Evolutionary conservation across 2,113 vertebrate species (phyloP).

Genomic region (Sphaerodactylus townsendi): DNA sequence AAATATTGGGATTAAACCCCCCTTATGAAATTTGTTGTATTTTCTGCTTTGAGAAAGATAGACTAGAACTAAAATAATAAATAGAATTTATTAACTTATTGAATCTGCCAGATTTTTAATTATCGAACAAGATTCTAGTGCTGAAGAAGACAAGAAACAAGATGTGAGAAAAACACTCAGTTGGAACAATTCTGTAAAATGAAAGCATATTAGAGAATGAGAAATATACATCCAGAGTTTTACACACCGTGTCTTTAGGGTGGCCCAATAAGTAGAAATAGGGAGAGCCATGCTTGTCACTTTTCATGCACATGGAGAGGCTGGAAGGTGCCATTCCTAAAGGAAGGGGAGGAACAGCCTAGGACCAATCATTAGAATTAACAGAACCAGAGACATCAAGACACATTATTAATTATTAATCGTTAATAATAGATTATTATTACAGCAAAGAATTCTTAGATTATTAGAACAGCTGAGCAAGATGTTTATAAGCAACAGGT

Average conservation of each 20-base stretch:
- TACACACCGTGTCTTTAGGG: slow-evolving; percentile 99
- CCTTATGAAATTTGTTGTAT: slow-evolving; percentile 2
- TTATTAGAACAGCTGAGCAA: slow-evolving; percentile 75
- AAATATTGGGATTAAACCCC: not conserved
- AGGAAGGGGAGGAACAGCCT: slow-evolving; percentile 99
- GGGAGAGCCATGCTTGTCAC: slow-evolving; percentile 99
- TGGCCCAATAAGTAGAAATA: slow-evolving; percentile 99
- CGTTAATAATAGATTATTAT: slow-evolving; percentile 61
- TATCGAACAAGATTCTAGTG: slow-evolving; percentile 17
- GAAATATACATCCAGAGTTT: slow-evolving; percentile 88
- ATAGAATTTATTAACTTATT: too few relatives aligned
- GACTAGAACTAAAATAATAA: too few relatives aligned
- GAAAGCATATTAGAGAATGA: slow-evolving; percentile 76
- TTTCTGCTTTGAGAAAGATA: too few relatives aligned
- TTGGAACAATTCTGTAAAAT: slow-evolving; percentile 70
- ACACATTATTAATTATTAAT: slow-evolving; percentile 72
- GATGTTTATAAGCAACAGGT: slow-evolving; percentile 70
- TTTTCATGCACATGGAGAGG: slow-evolving; percentile 99
- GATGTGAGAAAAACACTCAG: slow-evolving; percentile 54
- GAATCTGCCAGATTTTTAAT: slow-evolving; percentile 11
- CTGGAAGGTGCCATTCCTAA: slow-evolving; percentile 99
- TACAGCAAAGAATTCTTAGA: slow-evolving; percentile 83
- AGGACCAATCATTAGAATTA: slow-evolving; percentile 99
- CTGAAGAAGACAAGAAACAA: slow-evolving; percentile 48
- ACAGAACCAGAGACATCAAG: slow-evolving; percentile 89